These are phyloP conservation scores for Drosophila atroscutellata DNA, from an alignment of 2,888 invertebrate species.

Conservation along the genomic window DNA sequence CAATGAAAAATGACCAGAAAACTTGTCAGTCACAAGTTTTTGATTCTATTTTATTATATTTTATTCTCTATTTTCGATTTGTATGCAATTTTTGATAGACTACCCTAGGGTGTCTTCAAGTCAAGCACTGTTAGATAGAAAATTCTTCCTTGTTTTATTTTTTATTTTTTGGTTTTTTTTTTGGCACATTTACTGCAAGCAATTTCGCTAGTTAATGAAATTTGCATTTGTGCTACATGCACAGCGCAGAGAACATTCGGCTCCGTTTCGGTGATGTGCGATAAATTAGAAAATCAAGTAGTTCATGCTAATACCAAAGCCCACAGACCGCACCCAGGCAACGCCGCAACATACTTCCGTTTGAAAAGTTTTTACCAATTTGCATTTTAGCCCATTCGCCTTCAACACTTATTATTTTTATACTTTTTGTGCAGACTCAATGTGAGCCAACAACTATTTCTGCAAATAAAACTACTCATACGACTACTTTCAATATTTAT, in stretches of 20 bases:
- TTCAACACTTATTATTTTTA: constrained; percentile 29
- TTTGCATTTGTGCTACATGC: constrained; percentile 76
- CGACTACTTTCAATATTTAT: constrained; percentile 69
- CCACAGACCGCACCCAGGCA: constrained; percentile 32
- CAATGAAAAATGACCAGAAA: constrained; percentile 6
- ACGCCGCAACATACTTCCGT: constrained; percentile 46
- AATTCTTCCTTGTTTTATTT: neutral
- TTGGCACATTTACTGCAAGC: constrained; percentile 60
- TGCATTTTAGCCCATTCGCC: constrained; percentile 53
- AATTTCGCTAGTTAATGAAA: constrained; percentile 77
- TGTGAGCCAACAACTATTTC: constrained; percentile 58
- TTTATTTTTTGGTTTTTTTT: neutral
- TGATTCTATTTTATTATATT: neutral
- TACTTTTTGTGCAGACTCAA: constrained; percentile 34
- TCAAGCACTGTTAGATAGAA: neutral
- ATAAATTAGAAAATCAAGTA: constrained; percentile 79
- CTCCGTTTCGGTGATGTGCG: constrained; percentile 71
- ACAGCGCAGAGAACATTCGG: constrained; percentile 59
- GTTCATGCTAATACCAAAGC: constrained; percentile 73
- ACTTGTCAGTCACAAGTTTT: neutral
- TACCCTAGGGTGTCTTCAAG: constrained; percentile 6
- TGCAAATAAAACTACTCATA: constrained; percentile 75
- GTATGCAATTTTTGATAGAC: neutral
- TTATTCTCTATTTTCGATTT: neutral
- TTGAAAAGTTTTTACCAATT: constrained; percentile 74